These are phyloP conservation scores for Galaxea fascicularis DNA, from an alignment of 92 coral and sea anemone species.

Conservation along the genomic window DNA sequence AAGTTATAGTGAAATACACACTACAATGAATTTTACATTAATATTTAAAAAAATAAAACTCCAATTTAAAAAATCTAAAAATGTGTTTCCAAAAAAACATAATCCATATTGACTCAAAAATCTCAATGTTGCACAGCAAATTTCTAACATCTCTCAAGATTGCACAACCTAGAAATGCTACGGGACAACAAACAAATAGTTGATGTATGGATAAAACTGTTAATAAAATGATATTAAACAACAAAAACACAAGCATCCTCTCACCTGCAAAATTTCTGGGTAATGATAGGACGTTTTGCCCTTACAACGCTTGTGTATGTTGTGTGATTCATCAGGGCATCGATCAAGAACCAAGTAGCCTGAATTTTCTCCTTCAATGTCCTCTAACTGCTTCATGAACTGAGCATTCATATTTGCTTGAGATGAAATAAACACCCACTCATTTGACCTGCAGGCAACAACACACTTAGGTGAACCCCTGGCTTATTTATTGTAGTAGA, in stretches of 20 bases:
- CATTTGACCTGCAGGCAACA: conserved; percentile 40
- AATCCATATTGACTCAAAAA: too few species aligned
- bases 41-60: too few species aligned
- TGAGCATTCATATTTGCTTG: conserved; percentile 71
- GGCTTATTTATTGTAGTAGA: too few species aligned
- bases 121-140: neutral
- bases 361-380: conserved; percentile 54
- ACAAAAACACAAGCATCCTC: neutral
- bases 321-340: conserved; percentile 54
- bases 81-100: too few species aligned
- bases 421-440: conserved; percentile 75
- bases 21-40: too few species aligned
- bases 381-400: conserved; percentile 61
- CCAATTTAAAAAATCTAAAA: too few species aligned
- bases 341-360: conserved; percentile 69
- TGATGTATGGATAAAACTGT: neutral
- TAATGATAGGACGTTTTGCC: conserved; percentile 57
- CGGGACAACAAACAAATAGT: neutral
- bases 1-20: too few species aligned
- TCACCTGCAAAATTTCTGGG: conserved; percentile 83
- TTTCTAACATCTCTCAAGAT: too few species aligned
- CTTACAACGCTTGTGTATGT: conserved; percentile 72
- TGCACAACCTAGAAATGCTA: too few species aligned
- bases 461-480: neutral
- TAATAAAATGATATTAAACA: neutral